Conservation (phyloP, 2,888 invertebrate genomes). For the Mellilla xanthometata region DNA sequence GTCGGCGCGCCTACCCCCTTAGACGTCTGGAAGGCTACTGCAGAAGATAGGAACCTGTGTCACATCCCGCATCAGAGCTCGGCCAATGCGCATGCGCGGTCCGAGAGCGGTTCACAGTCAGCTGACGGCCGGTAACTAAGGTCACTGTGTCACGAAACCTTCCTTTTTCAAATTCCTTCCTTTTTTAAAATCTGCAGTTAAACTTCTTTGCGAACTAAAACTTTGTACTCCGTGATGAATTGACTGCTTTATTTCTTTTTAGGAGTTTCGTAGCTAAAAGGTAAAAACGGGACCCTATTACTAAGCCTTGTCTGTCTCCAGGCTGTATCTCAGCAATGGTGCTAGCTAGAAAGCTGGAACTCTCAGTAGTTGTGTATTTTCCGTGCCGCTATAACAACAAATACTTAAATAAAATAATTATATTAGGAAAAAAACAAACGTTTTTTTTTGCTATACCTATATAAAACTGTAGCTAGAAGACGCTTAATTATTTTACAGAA, state of each 20-base stretch:
- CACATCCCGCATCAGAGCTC: conserved; percentile 58
- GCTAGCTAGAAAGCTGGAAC: too few relatives aligned
- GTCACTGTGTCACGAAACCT: conserved; percentile 67
- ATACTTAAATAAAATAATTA: too few relatives aligned
- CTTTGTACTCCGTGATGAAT: not conserved
- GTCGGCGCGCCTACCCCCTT: conserved; percentile 35
- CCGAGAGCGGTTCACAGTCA: conserved; percentile 53
- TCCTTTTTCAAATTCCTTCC: conserved; percentile 14
- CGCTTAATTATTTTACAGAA: too few relatives aligned
- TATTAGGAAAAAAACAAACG: too few relatives aligned
- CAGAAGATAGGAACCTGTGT: conserved; percentile 53
- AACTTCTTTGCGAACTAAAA: not conserved
- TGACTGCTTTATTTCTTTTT: not conserved
- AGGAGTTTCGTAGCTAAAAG: too few relatives aligned
- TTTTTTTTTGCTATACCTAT: too few relatives aligned
- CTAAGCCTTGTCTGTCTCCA: too few relatives aligned
- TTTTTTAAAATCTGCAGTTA: conserved; percentile 3
- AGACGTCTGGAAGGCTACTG: conserved; percentile 53
- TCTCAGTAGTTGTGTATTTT: too few relatives aligned
- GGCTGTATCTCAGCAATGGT: too few relatives aligned
- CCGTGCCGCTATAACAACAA: too few relatives aligned
- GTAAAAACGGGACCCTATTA: too few relatives aligned
- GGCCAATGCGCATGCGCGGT: conserved; percentile 56
- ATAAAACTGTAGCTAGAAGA: too few relatives aligned
- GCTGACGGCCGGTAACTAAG: conserved; percentile 69